Evolutionary conservation across 2,797 vertebrate genomes (phyloP).

Genomic region (Acanthurus tractus): DNA sequence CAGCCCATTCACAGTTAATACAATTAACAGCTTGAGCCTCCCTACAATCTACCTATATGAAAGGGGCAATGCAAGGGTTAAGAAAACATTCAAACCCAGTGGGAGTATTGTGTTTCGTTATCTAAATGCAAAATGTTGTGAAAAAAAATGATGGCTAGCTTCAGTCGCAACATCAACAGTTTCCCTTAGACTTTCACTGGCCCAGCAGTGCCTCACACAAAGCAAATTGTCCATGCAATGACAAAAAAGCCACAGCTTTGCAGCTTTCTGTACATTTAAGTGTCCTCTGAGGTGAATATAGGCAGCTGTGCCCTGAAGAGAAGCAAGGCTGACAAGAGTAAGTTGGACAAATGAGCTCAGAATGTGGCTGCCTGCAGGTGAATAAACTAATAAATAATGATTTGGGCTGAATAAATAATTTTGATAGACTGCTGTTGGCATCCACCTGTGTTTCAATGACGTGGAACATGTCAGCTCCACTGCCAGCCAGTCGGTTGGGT

Average conservation of each 20-base stretch:
- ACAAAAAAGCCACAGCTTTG: constrained; percentile 45
- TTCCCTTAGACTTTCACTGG: constrained; percentile 52
- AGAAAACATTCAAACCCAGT: constrained; percentile 71
- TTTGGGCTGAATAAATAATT: constrained; percentile 44
- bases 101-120: constrained; percentile 77
- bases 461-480: constrained; percentile 94
- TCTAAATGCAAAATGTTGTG: constrained; percentile 78
- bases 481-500: constrained; percentile 91
- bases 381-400: constrained; percentile 67
- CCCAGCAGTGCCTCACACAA: constrained; percentile 38
- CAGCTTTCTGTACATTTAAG: constrained; percentile 33
- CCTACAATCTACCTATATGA: constrained; percentile 75
- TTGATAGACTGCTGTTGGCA: constrained; percentile 57
- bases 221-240: constrained; percentile 39
- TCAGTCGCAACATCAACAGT: constrained; percentile 72
- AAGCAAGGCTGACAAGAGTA: constrained; percentile 23
- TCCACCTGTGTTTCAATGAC: constrained; percentile 92
- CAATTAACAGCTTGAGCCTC: constrained; percentile 82
- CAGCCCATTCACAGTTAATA: constrained; percentile 78
- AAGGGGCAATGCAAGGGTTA: constrained; percentile 76
- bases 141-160: constrained; percentile 70
- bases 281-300: constrained; percentile 29
- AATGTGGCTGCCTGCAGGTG: constrained; percentile 49
- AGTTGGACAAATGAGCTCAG: constrained; percentile 42
- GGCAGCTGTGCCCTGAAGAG: constrained; percentile 28